These are phyloP conservation scores for Rotaria macrura DNA, from an alignment of 2,888 invertebrate species.

Conservation along the genomic window DNA sequence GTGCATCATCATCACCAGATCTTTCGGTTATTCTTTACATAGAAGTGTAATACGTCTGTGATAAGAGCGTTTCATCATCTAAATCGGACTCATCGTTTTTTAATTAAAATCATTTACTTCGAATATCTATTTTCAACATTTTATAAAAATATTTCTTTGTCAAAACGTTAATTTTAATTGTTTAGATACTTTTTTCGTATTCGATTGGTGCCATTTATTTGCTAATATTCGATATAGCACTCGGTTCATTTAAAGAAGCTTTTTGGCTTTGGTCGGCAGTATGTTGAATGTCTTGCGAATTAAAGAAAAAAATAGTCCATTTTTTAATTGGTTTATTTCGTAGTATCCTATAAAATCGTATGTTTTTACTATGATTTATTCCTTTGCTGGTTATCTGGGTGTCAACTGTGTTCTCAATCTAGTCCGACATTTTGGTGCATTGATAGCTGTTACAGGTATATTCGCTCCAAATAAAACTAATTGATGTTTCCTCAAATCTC, in stretches of 20 bases:
- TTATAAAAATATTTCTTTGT: too few relatives aligned
- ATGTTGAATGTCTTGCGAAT: neutral
- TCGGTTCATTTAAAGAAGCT: neutral
- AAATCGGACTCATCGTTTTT: too few relatives aligned
- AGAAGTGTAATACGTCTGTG: too few relatives aligned
- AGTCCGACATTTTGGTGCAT: conserved; percentile 76
- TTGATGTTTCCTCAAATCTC: neutral
- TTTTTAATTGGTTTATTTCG: neutral
- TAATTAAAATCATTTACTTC: too few relatives aligned
- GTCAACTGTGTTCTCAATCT: conserved; percentile 80
- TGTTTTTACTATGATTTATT: conserved; percentile 59
- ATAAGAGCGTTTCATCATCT: too few relatives aligned
- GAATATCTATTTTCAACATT: too few relatives aligned
- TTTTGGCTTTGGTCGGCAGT: neutral
- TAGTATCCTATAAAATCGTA: conserved; percentile 3
- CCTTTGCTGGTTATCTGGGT: conserved; percentile 78
- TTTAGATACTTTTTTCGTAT: conserved; percentile 30
- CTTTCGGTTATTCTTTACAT: too few relatives aligned
- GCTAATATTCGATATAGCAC: conserved; percentile 18
- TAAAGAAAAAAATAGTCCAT: neutral
- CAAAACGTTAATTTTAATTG: neutral
- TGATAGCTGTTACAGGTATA: conserved; percentile 60
- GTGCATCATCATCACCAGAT: too few relatives aligned
- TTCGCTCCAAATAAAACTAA: neutral
- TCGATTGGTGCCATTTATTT: conserved; percentile 34